Base-by-base conservation (phyloP, 1,140 invertebrate genomes). In the Melipona quadrifasciata region DNA sequence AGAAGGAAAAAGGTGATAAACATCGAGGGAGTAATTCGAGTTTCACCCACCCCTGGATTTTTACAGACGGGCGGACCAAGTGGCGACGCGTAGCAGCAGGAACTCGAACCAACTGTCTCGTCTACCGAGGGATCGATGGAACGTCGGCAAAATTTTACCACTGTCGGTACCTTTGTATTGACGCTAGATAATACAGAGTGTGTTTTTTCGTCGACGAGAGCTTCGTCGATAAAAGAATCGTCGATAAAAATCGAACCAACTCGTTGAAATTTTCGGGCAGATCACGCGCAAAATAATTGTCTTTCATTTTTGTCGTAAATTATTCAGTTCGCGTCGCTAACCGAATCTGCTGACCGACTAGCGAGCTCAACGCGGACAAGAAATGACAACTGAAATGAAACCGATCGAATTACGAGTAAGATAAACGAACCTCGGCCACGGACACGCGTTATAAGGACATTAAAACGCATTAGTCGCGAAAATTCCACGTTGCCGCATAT, bases 21-120 rank as follows among this genome's bases (percentile, higher is more conserved):
- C 4, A 24, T n/a, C 11, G 24, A 10, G 31, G 27, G 47, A 12
- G 0, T 39, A 12, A 19, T 2, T 71, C 0, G 0, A 27, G 5
- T 64, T 55, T n/a, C n/a, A 19, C 14, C 51, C 24, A 19, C 34
- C 73, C 71, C n/a, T 65, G 39, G 6, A 47, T 51, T 58, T 71
- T 39, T 5, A 61, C 58, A 70, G 61, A 16, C 24, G 27, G n/a
- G 39, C 34, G 24, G 53, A 57, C 39, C 80, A 81, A 17, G 88
- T 92, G 90, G 77, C 90, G 92, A 57, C 89, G 16, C 77, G 34
- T 77, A 19, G 74, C 67, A 79, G 70, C 14, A 16, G 21, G 12
- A 72, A n/a, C 19, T 1, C 2, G 24, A 89, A 90, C 24, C 19
- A 68, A 6, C 47, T 19, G 31, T 55, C 6, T 2, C 68, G 39